phyloP scores from a whole-genome alignment of 1,140 invertebrate species.

The honey bee (Apis mellifera) region Amel_HAv3.1 CM009945.2:6139501-6140000 shows the following conservation, averaged over 20 bases:
- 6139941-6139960: conserved; percentile 22
- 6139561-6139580: no score
- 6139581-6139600: no score
- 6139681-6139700: no score
- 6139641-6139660: not conserved
- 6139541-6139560: no score
- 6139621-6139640: not conserved
- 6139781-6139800: conserved; percentile 69
- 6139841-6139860: not conserved
- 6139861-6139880: conserved; percentile 35
- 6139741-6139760: conserved; percentile 61
- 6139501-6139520: no score
- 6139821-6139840: conserved; percentile 26
- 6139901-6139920: conserved; percentile 26
- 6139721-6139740: conserved; percentile 33
- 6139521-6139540: no score
- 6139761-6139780: conserved; percentile 70
- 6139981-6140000: not conserved
- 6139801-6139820: conserved; percentile 48
- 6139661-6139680: not conserved
- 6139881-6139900: conserved; percentile 19
- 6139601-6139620: not conserved
- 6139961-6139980: not conserved
- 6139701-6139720: not conserved
- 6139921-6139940: conserved; percentile 32